Evolutionary conservation across 2,888 invertebrate genomes (phyloP).

Genomic region (Ornithoptera priamus): DNA sequence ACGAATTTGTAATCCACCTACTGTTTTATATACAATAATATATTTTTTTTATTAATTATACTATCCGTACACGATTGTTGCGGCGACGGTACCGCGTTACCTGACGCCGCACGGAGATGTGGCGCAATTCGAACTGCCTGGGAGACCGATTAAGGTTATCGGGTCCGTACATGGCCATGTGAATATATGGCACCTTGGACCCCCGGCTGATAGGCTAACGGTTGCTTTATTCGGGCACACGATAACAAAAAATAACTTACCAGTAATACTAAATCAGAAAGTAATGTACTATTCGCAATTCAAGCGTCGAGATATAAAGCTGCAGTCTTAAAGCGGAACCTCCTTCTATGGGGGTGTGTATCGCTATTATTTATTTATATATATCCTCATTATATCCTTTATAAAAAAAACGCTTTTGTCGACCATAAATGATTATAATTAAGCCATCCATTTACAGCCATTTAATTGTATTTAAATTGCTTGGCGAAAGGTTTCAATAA

Average conservation of each 20-base stretch:
- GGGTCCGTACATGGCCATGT: constrained; percentile 38
- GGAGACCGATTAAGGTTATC: constrained; percentile 44
- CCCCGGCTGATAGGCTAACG: constrained; percentile 33
- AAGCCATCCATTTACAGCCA: not conserved
- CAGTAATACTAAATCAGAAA: not conserved
- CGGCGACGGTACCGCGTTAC: constrained; percentile 18
- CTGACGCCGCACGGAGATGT: constrained; percentile 21
- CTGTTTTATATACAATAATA: too few relatives aligned
- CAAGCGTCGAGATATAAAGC: too few relatives aligned
- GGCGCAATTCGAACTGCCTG: constrained; percentile 34
- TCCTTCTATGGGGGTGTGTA: too few relatives aligned
- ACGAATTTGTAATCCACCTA: too few relatives aligned
- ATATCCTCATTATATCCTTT: too few relatives aligned
- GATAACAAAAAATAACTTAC: constrained; percentile 3
- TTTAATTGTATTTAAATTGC: constrained; percentile 24
- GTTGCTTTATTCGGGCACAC: constrained; percentile 28
- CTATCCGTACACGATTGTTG: not conserved
- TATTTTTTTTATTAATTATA: too few relatives aligned
- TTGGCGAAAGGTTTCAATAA: constrained; percentile 18
- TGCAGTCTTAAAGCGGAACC: too few relatives aligned
- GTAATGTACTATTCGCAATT: too few relatives aligned
- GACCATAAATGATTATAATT: constrained; percentile 9
- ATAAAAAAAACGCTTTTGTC: too few relatives aligned
- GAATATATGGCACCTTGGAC: constrained; percentile 37
- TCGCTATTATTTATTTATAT: too few relatives aligned